A percentile compares a stretch with the other conserved stretches of the same genome.
These are phyloP conservation scores for Hetaerina titia DNA, from an alignment of 2,888 invertebrate genomes.

Conservation along the genomic window DNA sequence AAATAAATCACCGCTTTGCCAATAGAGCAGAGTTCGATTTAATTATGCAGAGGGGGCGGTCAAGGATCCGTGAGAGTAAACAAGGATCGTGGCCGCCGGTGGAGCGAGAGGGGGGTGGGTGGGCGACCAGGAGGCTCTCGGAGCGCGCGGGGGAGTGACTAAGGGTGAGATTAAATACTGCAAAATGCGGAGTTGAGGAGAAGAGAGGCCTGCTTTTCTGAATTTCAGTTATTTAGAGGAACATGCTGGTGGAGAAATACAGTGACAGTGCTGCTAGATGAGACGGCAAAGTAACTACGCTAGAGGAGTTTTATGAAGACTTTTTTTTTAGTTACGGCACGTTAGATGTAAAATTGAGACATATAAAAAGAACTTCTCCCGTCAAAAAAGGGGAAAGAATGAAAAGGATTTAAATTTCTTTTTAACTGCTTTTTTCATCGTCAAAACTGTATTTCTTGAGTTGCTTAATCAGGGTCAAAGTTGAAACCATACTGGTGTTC, in stretches of 20 bases:
- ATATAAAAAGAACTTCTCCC: neutral
- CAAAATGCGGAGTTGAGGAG: neutral
- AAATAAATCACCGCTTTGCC: conserved; percentile 64
- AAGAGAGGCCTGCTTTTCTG: conserved; percentile 1
- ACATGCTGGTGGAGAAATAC: neutral
- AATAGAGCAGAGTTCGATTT: conserved; percentile 49
- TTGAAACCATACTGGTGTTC: too few species aligned
- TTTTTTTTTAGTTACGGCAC: neutral
- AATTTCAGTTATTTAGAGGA: neutral
- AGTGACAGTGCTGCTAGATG: neutral
- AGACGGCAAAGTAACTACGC: neutral
- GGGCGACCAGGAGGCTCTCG: neutral
- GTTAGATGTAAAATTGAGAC: neutral
- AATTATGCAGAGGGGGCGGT: conserved; percentile 55
- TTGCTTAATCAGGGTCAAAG: neutral
- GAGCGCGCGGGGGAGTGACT: neutral
- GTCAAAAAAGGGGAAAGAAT: neutral
- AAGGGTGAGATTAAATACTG: neutral
- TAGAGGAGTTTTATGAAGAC: neutral
- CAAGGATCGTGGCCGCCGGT: conserved; percentile 6
- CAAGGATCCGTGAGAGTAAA: conserved; percentile 53
- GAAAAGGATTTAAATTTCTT: neutral
- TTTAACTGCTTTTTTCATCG: neutral
- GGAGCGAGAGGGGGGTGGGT: neutral
- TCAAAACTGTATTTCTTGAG: neutral